Evolutionary conservation across 2,888 invertebrate genomes (phyloP).

Genomic region (Empis stercorea): DNA sequence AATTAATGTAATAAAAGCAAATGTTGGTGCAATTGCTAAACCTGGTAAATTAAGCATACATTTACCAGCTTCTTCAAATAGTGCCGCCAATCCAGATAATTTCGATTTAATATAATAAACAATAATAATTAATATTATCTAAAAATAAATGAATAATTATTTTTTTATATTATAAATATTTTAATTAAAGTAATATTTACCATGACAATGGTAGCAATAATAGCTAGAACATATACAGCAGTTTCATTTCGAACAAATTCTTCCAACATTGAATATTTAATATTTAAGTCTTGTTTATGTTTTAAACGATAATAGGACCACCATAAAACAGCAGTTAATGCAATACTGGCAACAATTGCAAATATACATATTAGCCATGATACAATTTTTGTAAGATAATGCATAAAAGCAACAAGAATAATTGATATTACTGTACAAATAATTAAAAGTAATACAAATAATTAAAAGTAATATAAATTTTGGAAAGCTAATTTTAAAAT

Average conservation of each 20-base stretch:
- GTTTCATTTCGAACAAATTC: conserved; percentile 76
- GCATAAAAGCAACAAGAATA: conserved; percentile 68
- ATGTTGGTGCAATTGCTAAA: conserved; percentile 68
- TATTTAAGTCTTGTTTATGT: conserved; percentile 26
- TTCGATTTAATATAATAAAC: conserved; percentile 67
- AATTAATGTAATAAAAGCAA: conserved; percentile 68
- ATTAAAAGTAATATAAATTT: no score
- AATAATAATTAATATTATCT: conserved; percentile 60
- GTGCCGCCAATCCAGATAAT: conserved; percentile 65
- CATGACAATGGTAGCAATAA: conserved; percentile 76
- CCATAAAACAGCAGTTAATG: conserved; percentile 73
- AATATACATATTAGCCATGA: conserved; percentile 80
- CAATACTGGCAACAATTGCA: conserved; percentile 61
- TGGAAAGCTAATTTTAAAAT: no score
- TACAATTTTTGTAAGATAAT: conserved; percentile 68
- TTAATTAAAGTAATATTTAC: conserved; percentile 40
- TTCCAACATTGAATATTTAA: conserved; percentile 42
- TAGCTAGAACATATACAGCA: conserved; percentile 72
- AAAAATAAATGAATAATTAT: conserved; percentile 26
- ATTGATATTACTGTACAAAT: conserved; percentile 63
- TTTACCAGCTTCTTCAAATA: conserved; percentile 82
- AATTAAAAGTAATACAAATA: no score
- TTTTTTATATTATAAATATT: neutral
- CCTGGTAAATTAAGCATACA: conserved; percentile 76
- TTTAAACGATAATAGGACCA: conserved; percentile 73